Evolutionary conservation across 1,140 invertebrate genomes (phyloP), one percentile per base, ranked within the genome.

Genomic region (Thaumatotibia leucotreta): DNA sequence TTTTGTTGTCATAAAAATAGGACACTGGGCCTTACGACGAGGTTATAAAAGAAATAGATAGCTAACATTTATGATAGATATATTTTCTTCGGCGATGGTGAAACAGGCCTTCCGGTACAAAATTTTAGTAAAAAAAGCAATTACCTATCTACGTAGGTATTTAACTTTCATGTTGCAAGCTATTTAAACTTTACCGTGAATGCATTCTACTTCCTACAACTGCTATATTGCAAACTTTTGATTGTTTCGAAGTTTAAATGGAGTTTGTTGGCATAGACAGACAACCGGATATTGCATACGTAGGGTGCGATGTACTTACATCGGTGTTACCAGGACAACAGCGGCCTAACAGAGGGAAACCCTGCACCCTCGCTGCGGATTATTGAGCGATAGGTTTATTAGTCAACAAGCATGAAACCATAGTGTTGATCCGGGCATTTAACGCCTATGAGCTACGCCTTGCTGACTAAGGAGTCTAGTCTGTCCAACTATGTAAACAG

Each of bases 311-410:
- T 63, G 45, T 62, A 50, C n/a, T n/a, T n/a, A n/a, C 11, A 29
- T 72, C 69, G 73, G 74, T 71, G 87, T 88, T 83, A 65, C 86
- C 84, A 85, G 74, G 86, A 83, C 85, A 79, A 90, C 85, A 58
- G 76, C 74, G 76, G 70, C 68, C 73, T 78, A 87, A 89, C 84
- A 77, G 27, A 82, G 74, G 83, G 83, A 87, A 86, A 70, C 83
- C 82, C 33, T 74, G 78, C 64, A 64, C 52, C 52, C 52, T 27
- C 10, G 14, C 50, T 39, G 35, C 17, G 39, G 39, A 45, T 45
- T 45, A 45, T 45, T 20, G 39, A 45, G n/a, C 39, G 39, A 14
- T 45, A 20, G 14, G n/a, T n/a, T 45, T 74, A 80, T 82, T 79
- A 78, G 76, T 80, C 77, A 78, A 68, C 70, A 61, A 52, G 58